These are phyloP conservation scores for Chydorus sphaericus DNA, from an alignment of 2,888 invertebrate genomes.

Conservation along the genomic window DNA sequence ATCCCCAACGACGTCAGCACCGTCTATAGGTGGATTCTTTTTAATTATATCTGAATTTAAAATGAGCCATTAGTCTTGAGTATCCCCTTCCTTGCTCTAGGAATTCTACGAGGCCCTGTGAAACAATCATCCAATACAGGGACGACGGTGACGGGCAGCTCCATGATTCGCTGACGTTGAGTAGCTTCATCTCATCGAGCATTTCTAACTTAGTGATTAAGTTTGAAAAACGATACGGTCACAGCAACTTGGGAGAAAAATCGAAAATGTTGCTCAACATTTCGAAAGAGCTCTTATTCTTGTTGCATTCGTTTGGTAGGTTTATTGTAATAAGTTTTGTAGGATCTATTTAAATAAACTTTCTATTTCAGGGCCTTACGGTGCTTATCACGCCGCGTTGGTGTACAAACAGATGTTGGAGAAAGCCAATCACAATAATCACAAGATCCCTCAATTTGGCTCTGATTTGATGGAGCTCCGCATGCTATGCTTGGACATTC, in stretches of 20 bases:
- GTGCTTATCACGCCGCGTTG: not conserved
- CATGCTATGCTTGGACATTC: not conserved
- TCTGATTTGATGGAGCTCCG: not conserved
- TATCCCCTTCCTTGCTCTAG: not conserved
- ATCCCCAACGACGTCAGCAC: constrained; percentile 33
- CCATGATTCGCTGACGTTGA: not conserved
- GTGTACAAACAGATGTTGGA: not conserved
- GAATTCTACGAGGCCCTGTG: not conserved
- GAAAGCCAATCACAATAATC: not conserved
- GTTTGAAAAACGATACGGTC: constrained; percentile 45
- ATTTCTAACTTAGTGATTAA: constrained; percentile 21
- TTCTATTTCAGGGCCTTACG: not conserved
- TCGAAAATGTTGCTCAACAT: constrained; percentile 48
- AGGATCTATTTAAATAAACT: not conserved
- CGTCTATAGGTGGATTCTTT: not conserved
- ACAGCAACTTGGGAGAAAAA: constrained; percentile 50
- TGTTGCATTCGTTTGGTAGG: constrained; percentile 55
- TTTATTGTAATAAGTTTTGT: too few species aligned
- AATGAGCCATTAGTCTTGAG: not conserved
- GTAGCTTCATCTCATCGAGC: constrained; percentile 41
- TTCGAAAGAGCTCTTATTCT: constrained; percentile 50
- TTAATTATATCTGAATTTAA: not conserved
- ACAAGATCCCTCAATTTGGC: not conserved
- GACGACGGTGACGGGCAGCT: not conserved
- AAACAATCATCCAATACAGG: not conserved